Evolutionary conservation across 2,888 invertebrate genomes (phyloP).

Genomic region (Apamea anceps): DNA sequence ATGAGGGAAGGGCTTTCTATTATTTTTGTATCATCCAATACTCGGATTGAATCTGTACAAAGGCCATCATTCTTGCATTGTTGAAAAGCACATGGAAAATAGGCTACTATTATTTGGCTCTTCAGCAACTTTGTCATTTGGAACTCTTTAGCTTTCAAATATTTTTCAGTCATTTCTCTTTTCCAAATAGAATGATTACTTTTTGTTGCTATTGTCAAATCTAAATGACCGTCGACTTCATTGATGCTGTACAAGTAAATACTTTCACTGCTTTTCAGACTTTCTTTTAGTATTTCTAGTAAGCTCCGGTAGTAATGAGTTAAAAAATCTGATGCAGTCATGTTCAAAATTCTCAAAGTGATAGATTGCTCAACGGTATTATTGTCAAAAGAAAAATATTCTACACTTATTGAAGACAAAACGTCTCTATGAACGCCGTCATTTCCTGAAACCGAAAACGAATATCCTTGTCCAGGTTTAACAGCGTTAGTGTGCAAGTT

Average conservation of each 20-base stretch:
- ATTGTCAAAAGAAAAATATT: slow-evolving; percentile 95
- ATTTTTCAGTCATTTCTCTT: slow-evolving; percentile 92
- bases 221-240: slow-evolving; percentile 92
- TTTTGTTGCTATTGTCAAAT: slow-evolving; percentile 93
- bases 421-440: slow-evolving; percentile 97
- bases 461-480: slow-evolving; percentile 93
- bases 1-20: slow-evolving; percentile 95
- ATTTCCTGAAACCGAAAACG: slow-evolving; percentile 95
- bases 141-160: slow-evolving; percentile 91
- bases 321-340: slow-evolving; percentile 94
- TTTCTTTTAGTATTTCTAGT: slow-evolving; percentile 92
- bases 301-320: slow-evolving; percentile 93
- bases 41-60: slow-evolving; percentile 93
- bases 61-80: slow-evolving; percentile 95
- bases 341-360: slow-evolving; percentile 93
- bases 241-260: slow-evolving; percentile 94
- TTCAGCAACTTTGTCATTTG: slow-evolving; percentile 92
- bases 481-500: slow-evolving; percentile 94
- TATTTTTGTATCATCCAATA: slow-evolving; percentile 93
- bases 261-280: slow-evolving; percentile 91
- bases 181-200: slow-evolving; percentile 91
- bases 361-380: slow-evolving; percentile 95
- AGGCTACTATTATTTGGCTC: slow-evolving; percentile 92
- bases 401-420: slow-evolving; percentile 95
- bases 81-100: slow-evolving; percentile 93